Evolutionary conservation across 2,113 vertebrate genomes (phyloP).

Genomic region (Silurus asotus): DNA sequence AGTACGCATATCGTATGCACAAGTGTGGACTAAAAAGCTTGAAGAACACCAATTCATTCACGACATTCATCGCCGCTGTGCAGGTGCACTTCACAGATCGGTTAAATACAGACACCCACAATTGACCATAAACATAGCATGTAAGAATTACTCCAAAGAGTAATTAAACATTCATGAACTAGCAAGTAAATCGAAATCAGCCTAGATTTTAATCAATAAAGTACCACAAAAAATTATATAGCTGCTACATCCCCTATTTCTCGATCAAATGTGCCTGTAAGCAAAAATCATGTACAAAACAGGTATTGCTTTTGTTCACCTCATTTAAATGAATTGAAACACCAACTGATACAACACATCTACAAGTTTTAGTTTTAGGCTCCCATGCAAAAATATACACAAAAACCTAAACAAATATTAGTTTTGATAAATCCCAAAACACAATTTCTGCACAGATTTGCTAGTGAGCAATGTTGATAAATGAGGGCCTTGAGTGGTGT

Average conservation of each 20-base stretch:
- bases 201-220: not conserved
- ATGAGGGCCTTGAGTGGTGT: slow-evolving; percentile 15
- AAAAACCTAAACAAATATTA: not conserved
- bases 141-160: not conserved
- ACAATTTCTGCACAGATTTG: not conserved
- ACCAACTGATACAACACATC: not conserved
- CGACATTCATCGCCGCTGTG: not conserved
- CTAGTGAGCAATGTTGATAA: not conserved
- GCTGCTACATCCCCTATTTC: not conserved
- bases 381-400: not conserved
- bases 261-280: not conserved
- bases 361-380: not conserved
- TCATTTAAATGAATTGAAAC: not conserved
- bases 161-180: not conserved
- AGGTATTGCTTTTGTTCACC: not conserved
- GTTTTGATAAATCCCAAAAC: not conserved
- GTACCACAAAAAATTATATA: not conserved
- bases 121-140: not conserved
- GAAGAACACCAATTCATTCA: not conserved
- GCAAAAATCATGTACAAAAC: not conserved
- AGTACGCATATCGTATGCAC: not conserved
- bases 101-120: not conserved
- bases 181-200: not conserved
- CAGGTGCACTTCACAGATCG: not conserved
- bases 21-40: not conserved